A percentile compares a stretch with the other conserved stretches of the same genome.
Conservation (phyloP, 23 tunicate species). For the Ascidia mentula region DNA sequence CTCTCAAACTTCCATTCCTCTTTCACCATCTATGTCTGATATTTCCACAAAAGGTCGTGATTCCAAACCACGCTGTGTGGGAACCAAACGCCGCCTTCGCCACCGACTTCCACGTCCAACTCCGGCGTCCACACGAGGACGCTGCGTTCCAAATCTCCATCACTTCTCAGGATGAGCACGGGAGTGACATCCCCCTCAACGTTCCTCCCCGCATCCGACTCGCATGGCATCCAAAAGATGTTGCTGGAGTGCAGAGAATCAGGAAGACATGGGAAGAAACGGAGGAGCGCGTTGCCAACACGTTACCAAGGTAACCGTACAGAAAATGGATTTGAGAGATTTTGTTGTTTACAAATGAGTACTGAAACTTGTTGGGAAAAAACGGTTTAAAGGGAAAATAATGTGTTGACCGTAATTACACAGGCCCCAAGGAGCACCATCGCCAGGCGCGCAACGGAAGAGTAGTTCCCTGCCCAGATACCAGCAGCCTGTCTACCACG, state of each 20-base stretch:
- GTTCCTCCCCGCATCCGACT: slow-evolving; percentile 69
- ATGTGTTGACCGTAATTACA: no score
- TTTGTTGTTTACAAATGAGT: no score
- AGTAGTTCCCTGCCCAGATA: slow-evolving; percentile 59
- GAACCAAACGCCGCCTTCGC: slow-evolving; percentile 72
- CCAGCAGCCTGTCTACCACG: slow-evolving; percentile 53
- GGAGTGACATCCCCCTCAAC: slow-evolving; percentile 82
- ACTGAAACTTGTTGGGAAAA: no score
- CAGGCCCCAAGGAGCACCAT: background rate
- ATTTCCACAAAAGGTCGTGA: no score
- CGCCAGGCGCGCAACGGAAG: slow-evolving; percentile 19
- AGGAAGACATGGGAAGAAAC: slow-evolving; percentile 79
- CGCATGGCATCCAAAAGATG: slow-evolving; percentile 80
- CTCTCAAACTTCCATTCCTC: no score
- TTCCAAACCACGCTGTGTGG: slow-evolving; percentile 85
- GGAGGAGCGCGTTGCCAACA: slow-evolving; percentile 31
- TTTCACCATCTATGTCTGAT: no score
- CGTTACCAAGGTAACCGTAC: slow-evolving; percentile 34
- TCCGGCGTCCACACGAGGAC: slow-evolving; percentile 38
- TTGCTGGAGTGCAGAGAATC: slow-evolving; percentile 78
- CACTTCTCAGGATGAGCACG: slow-evolving; percentile 81
- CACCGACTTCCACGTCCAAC: slow-evolving; percentile 63
- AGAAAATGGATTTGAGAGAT: no score
- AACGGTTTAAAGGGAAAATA: no score
- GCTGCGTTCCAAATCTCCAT: slow-evolving; percentile 51